phyloP scores from a whole-genome alignment of 2,113 vertebrate genomes.

The Chaetops frenatus region DNA sequence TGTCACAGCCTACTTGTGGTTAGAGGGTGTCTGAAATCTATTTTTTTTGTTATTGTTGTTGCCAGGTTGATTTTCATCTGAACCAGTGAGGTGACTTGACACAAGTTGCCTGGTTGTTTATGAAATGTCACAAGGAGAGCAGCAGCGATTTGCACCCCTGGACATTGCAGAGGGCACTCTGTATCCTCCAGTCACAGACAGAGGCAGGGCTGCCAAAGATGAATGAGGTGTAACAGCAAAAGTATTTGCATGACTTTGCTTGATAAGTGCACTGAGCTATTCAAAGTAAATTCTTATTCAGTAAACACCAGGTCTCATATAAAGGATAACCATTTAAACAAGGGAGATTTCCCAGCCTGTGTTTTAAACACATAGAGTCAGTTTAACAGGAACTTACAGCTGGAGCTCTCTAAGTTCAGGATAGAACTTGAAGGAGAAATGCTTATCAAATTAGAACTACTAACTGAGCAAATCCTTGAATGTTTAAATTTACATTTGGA shows the following conservation, averaged over 20 bases:
- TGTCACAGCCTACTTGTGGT: neutral
- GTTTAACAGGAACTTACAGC: neutral
- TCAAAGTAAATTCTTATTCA: neutral
- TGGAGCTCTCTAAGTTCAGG: neutral
- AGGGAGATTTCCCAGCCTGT: neutral
- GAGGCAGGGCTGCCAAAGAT: neutral
- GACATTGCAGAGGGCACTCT: neutral
- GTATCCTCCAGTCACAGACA: fast-evolving
- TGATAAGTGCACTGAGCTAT: neutral
- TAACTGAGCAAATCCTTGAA: neutral
- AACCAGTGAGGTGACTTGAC: neutral
- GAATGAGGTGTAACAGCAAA: neutral
- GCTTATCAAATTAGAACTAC: neutral
- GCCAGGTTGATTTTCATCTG: neutral
- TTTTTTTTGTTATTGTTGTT: neutral
- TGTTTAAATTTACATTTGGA: neutral
- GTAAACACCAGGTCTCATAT: neutral
- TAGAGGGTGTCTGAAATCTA: neutral
- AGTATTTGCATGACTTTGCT: neutral
- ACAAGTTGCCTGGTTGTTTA: neutral
- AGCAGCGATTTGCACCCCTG: fast-evolving
- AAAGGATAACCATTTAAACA: neutral
- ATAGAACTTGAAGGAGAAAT: neutral
- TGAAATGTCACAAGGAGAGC: neutral
- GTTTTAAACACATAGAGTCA: neutral